Evolutionary conservation across 1,140 invertebrate species (phyloP).

Genomic region (Drepana arcuata): DNA sequence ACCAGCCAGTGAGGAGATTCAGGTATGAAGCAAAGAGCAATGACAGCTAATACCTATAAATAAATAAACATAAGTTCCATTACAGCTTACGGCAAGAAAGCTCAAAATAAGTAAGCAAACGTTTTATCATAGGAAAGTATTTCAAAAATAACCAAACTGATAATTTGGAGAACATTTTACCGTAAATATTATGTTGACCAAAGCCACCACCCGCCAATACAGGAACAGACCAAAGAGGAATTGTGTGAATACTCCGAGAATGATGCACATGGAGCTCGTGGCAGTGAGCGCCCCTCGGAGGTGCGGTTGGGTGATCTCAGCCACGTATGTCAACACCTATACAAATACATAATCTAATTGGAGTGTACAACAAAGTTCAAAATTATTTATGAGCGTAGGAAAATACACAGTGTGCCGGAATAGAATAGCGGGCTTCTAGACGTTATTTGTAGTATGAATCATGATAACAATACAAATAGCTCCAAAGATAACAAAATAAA

Average conservation of each 20-base stretch:
- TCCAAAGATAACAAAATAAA: too few species aligned
- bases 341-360: neutral
- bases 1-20: constrained; percentile 85
- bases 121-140: too few species aligned
- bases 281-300: constrained; percentile 82
- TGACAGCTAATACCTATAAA: constrained; percentile 70
- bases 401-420: too few species aligned
- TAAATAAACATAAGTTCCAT: constrained; percentile 2
- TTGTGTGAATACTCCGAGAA: constrained; percentile 79
- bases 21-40: constrained; percentile 79
- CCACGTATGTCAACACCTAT: constrained; percentile 84
- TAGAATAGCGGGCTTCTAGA: too few species aligned
- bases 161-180: too few species aligned
- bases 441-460: too few species aligned
- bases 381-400: too few species aligned
- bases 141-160: too few species aligned
- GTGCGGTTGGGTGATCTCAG: constrained; percentile 84
- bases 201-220: constrained; percentile 78
- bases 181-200: constrained; percentile 78
- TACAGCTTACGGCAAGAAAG: too few species aligned
- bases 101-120: too few species aligned
- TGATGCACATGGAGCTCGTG: constrained; percentile 80
- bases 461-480: too few species aligned
- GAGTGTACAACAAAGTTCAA: too few species aligned
- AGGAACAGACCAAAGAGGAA: constrained; percentile 80